Base-by-base conservation (phyloP, 2,888 invertebrate genomes). In the Abrostola triplasia region DNA sequence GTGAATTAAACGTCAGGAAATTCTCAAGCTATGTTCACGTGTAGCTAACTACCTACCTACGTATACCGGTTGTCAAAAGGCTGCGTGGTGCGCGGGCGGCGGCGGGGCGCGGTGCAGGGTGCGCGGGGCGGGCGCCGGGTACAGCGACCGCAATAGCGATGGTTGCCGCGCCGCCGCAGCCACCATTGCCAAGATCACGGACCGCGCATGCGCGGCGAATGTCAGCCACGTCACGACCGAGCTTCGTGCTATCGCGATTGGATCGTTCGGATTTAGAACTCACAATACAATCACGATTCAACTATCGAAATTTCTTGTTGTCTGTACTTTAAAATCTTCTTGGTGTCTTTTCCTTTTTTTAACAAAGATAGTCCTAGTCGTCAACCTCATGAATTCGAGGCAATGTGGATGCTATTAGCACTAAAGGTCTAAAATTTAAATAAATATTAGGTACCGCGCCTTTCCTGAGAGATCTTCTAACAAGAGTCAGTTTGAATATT, bases 151-250 rank as follows among this genome's bases (percentile, higher is more conserved):
- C 93, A 91, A 93, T 92, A 91, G 85, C 87, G 84, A 69, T 85
- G 85, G 85, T 86, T 85, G 88, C 88, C 87, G 87, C 86, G 83
- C 85, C 85, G 80, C 90, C 85, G 80, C 90, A 88, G 88, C 91
- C 88, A 90, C 90, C 95, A 95, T 93, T 95, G 95, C 95, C 95
- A 95, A 95, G 95, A 95, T 95, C 95, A 95, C 93, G 95, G 95
- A 89, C 93, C 88, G 92, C 89, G 91, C 90, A 88, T 89, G 90
- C 90, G 90, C 89, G 84, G 92, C 93, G 93, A 94, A 94, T 94
- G 94, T 93, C 94, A 93, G 93, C 92, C 94, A 92, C 93, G 94
- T 94, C 94, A 94, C 94, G 92, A 92, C 76, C 87, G 84, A 90
- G 91, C 92, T 90, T 91, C 90, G 89, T 90, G 88, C 88, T 89